Evolutionary conservation across 2,113 vertebrate species (phyloP), one percentile per base, ranked within the genome.

Genomic region (Platichthys stellatus): DNA sequence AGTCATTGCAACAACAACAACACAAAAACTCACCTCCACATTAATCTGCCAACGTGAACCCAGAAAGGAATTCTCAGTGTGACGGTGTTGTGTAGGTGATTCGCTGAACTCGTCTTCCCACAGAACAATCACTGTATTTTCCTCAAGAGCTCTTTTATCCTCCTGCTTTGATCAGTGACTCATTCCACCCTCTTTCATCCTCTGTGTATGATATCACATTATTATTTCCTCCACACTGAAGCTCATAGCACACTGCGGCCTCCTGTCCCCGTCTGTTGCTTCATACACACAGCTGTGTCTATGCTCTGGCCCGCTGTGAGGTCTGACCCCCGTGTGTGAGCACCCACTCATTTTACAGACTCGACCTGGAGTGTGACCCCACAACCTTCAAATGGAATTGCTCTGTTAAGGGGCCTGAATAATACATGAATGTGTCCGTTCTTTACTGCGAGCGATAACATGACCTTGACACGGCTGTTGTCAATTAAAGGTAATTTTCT

Each of bases 231-330:
- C 70, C 53, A 58, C 24, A 12, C 66, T 31, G 53, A 73, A 62
- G 69, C 40, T 11, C 53, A 54, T 67, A 73, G 63, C 62, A 78
- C 80, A 78, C 69, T 69, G 58, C 59, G 18, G 57, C 72, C 65
- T 78, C 72, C 78, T 85, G 80, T 86, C 81, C 61, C 64, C 35
- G 53, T 75, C 54, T 85, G 76, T 81, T 86, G 68, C 64, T 83
- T 57, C 71, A 74, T 78, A 81, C 74, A 89, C 90, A 91, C 90
- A 90, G 91, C 91, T 91, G 87, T 81, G 80, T 77, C 73, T 74
- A 20, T 81, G 65, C 64, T 70, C 58, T 23, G 2, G 20, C 63
- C 68, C 49, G 15, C 63, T 45, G 47, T 31, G 67, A 69, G 85
- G 70, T 82, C 76, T 63, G 53, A 66, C n/a, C 74, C 58, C 47